Percentiles rank a stretch among this genome's conserved stretches.
Conservation (phyloP, 2,888 invertebrate genomes). For the Tanytarsus gracilentus region DNA sequence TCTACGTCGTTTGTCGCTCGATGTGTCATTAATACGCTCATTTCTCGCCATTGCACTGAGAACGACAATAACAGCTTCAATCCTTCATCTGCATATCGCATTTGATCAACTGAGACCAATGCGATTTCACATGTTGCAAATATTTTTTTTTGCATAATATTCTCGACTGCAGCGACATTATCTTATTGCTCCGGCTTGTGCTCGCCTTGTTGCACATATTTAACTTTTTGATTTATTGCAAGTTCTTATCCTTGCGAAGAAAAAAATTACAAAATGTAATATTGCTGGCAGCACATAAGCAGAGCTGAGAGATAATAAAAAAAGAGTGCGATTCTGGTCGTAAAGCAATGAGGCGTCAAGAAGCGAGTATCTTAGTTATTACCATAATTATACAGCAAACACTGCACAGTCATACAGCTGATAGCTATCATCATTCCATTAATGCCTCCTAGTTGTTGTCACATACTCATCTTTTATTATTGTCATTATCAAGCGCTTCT, state of each 20-base stretch:
- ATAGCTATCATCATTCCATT: conserved; percentile 1
- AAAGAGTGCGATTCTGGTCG: too few species aligned
- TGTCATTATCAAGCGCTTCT: neutral
- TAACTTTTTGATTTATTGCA: too few species aligned
- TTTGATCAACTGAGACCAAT: neutral
- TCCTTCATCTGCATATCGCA: conserved; percentile 8
- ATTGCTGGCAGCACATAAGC: too few species aligned
- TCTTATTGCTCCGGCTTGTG: too few species aligned
- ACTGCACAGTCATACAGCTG: neutral
- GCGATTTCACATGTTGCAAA: conserved; percentile 3
- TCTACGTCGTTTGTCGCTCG: neutral
- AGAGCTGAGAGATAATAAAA: too few species aligned
- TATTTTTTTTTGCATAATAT: neutral
- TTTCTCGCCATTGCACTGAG: too few species aligned
- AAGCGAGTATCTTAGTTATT: neutral
- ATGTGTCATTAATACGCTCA: neutral
- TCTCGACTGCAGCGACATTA: neutral
- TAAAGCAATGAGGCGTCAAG: conserved; percentile 1
- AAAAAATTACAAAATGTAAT: too few species aligned
- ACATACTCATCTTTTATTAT: conserved; percentile 1
- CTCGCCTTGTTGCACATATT: too few species aligned
- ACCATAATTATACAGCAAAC: neutral
- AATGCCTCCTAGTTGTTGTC: neutral
- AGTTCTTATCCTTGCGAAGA: too few species aligned
- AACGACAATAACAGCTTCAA: neutral